These are phyloP conservation scores for Sebastes alutus DNA, from an alignment of 2,797 vertebrate species.

Conservation along the genomic window DNA sequence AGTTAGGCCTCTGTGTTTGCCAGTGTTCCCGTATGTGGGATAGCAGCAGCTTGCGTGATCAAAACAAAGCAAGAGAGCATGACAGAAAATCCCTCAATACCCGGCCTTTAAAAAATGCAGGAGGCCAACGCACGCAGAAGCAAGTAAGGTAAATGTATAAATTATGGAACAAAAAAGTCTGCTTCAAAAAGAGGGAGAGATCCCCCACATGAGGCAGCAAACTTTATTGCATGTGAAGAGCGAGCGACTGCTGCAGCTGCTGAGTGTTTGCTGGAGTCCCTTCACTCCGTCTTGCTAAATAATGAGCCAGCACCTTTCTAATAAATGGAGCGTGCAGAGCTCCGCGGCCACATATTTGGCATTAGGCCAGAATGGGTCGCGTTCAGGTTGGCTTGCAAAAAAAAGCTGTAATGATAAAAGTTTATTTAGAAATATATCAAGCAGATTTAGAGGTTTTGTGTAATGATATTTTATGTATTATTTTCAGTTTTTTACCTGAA, in stretches of 20 bases:
- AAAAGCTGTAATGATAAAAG: neutral
- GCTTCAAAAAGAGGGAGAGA: slow-evolving; percentile 80
- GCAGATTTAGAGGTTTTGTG: neutral
- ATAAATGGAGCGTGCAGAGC: slow-evolving; percentile 50
- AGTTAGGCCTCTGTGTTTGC: slow-evolving; percentile 46
- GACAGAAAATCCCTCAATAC: slow-evolving; percentile 91
- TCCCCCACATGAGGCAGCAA: slow-evolving; percentile 81
- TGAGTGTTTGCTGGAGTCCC: slow-evolving; percentile 28
- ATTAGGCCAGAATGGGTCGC: slow-evolving; percentile 3
- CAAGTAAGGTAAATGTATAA: slow-evolving; percentile 84
- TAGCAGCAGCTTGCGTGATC: slow-evolving; percentile 88
- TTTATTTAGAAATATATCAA: neutral
- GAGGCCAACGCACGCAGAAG: slow-evolving; percentile 88
- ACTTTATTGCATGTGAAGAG: slow-evolving; percentile 77
- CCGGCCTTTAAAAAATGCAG: slow-evolving; percentile 93
- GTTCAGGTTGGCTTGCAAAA: neutral
- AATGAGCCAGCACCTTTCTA: slow-evolving; percentile 63
- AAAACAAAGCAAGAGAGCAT: slow-evolving; percentile 86
- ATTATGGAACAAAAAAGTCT: slow-evolving; percentile 82
- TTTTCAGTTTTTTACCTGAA: neutral
- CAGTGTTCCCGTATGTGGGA: slow-evolving; percentile 77
- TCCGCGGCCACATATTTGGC: slow-evolving; percentile 39
- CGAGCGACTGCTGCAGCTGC: slow-evolving; percentile 52
- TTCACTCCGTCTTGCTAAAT: slow-evolving; percentile 38
- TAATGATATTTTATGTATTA: neutral